These are phyloP conservation scores for Ariopsis seemanni DNA, from an alignment of 2,113 vertebrate genomes.

Conservation along the genomic window DNA sequence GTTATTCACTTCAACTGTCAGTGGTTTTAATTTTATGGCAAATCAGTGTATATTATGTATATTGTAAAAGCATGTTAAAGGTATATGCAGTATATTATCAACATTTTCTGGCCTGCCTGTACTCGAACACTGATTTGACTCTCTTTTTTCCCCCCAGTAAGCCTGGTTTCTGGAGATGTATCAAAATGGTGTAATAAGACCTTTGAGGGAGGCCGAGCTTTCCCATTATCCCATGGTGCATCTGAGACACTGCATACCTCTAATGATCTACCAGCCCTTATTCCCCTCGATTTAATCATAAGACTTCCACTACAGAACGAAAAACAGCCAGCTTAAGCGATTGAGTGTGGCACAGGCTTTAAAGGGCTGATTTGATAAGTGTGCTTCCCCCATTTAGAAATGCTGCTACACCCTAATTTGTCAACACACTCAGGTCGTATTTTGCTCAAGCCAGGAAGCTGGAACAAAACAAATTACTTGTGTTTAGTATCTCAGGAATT, in stretches of 20 bases:
- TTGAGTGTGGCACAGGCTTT: constrained; percentile 32
- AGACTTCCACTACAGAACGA: constrained; percentile 27
- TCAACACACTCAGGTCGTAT: constrained; percentile 14
- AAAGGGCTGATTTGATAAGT: constrained; percentile 37
- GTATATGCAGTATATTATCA: background rate
- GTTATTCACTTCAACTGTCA: too few relatives aligned
- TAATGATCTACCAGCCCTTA: constrained; percentile 33
- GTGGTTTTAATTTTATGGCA: too few relatives aligned
- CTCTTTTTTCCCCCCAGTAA: background rate
- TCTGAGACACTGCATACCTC: constrained; percentile 43
- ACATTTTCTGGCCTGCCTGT: background rate
- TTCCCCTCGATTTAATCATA: constrained; percentile 46
- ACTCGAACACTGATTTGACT: background rate
- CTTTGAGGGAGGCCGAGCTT: constrained; percentile 19
- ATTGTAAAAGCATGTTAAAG: background rate
- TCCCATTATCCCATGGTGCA: constrained; percentile 28
- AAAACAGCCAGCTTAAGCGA: constrained; percentile 25
- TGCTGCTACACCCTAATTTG: constrained; percentile 24
- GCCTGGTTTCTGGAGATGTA: constrained; percentile 19
- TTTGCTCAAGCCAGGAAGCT: constrained; percentile 18
- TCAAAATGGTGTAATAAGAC: constrained; percentile 29
- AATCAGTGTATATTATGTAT: background rate
- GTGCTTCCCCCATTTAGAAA: constrained; percentile 19
- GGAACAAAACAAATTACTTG: constrained; percentile 8
- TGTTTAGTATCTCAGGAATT: background rate